Evolutionary conservation across 2,888 invertebrate species (phyloP), one percentile per base, ranked within the genome.

Genomic region (Platycnemis pennipes): DNA sequence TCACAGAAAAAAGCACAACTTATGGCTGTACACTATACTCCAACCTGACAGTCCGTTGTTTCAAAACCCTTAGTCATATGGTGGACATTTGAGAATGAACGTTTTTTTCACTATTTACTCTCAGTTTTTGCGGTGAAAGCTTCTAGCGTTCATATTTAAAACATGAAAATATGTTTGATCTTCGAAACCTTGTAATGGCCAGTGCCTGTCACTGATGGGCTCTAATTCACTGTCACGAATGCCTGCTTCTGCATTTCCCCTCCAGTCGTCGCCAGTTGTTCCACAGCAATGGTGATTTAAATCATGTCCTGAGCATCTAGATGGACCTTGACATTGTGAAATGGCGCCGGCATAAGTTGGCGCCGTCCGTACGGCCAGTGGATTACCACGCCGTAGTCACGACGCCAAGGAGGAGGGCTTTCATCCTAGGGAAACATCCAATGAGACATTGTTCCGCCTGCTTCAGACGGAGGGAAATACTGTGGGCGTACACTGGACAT

Each of bases 291-390:
- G 77, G 77, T 37, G 91, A 91, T 87, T 63, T 44, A 69, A 91
- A 91, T 91, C 63, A 44, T 63, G 44, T 45, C 63, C 69, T 16
- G 11, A 1, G 91, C 63, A 91, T 91, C 91, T 91, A 37, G 91
- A 91, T 44, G 69, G 91, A 63, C 89, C 89, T 89, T 89, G 89
- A 63, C 91, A 91, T 91, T 91, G 91, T 42, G 31, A 63, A 63
- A 91, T 63, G 91, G 91, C 91, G 91, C 91, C 91, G n/a, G 56
- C 44, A 19, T 1, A 26, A 53, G 37, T 45, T 91, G 91, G 91
- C 91, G 91, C 91, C 91, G 63, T 44, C 91, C 44, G 42, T 22
- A 37, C 77, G 8, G 77, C 13, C 37, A 77, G 37, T 3, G 77
- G 77, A 77, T 77, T 77, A 77, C 77, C 31, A 37, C 77, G 31